A percentile compares a stretch with the other conserved stretches of the same genome.
These are phyloP conservation scores for Nerophis lumbriciformis DNA, from an alignment of 2,113 vertebrate species.

Conservation along the genomic window DNA sequence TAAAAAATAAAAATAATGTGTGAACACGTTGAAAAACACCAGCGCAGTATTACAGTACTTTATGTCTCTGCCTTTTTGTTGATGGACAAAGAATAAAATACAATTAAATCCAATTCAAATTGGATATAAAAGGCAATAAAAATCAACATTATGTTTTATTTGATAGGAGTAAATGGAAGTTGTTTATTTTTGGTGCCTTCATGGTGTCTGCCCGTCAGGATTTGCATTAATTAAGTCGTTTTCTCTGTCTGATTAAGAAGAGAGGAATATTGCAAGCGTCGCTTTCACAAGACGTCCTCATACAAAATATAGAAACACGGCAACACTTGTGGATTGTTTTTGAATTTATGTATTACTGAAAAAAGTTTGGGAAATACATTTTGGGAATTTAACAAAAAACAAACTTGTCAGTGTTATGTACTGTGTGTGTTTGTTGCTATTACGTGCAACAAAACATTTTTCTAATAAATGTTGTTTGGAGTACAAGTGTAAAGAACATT, in stretches of 20 bases:
- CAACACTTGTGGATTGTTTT: too few species aligned
- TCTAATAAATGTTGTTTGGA: too few species aligned
- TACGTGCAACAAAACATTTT: too few species aligned
- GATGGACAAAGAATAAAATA: slow-evolving; percentile 68
- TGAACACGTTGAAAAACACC: slow-evolving; percentile 47
- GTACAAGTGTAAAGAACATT: too few species aligned
- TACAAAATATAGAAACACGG: too few species aligned
- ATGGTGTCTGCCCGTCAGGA: slow-evolving; percentile 66
- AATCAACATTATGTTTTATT: slow-evolving; percentile 47
- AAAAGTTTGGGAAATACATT: too few species aligned
- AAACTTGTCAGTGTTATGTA: too few species aligned
- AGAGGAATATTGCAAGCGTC: slow-evolving; percentile 31
- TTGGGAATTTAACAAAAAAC: too few species aligned
- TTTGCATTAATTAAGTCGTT: slow-evolving; percentile 53
- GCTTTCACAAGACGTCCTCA: too few species aligned
- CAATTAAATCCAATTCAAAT: slow-evolving; percentile 65
- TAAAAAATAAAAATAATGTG: slow-evolving; percentile 44
- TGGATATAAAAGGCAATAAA: slow-evolving; percentile 43
- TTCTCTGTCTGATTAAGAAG: slow-evolving; percentile 37
- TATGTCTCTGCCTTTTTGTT: slow-evolving; percentile 39
- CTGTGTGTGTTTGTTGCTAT: too few species aligned
- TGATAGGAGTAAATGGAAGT: slow-evolving; percentile 57
- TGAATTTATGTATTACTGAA: too few species aligned
- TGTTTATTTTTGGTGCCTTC: slow-evolving; percentile 55
- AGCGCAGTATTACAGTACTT: slow-evolving; percentile 35